A percentile compares a stretch with the other conserved stretches of the same genome.
phyloP scores from a whole-genome alignment of 92 coral and sea anemone genomes.

The Phenganax marumi region DNA sequence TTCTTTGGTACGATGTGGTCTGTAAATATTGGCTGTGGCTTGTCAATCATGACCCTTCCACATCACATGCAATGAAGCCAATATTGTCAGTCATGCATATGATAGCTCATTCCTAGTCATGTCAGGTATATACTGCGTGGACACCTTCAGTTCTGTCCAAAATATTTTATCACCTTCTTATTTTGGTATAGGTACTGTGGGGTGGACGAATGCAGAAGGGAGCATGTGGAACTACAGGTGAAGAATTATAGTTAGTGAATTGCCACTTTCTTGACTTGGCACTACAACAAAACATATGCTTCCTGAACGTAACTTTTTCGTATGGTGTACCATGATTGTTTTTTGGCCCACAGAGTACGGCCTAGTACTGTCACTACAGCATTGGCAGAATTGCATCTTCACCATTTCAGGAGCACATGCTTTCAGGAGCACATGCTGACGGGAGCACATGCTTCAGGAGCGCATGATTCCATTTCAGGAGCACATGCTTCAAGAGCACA shows the following conservation, averaged over 20 bases:
- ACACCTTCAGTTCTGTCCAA: background rate
- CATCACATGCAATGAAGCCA: constrained; percentile 61
- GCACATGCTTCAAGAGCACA: no score
- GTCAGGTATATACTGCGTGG: constrained; percentile 56
- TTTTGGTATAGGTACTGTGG: constrained; percentile 45
- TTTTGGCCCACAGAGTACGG: no score
- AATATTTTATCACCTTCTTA: background rate
- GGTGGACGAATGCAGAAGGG: constrained; percentile 62
- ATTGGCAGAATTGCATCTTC: background rate
- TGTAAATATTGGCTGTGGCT: constrained; percentile 79
- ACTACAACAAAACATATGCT: constrained; percentile 56
- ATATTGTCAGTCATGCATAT: constrained; percentile 69
- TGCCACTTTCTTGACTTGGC: constrained; percentile 55
- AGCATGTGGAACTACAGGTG: constrained; percentile 55
- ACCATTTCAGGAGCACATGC: no score
- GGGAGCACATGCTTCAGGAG: no score
- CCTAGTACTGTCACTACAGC: background rate
- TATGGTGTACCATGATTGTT: background rate
- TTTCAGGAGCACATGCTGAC: no score
- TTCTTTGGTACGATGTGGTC: constrained; percentile 65
- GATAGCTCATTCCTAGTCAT: constrained; percentile 71
- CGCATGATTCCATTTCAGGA: no score
- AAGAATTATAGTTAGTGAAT: constrained; percentile 56
- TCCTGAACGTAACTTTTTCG: constrained; percentile 39
- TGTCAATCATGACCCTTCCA: constrained; percentile 36